These are phyloP conservation scores for Nebria salina DNA, from an alignment of 2,888 invertebrate genomes.

Conservation along the genomic window DNA sequence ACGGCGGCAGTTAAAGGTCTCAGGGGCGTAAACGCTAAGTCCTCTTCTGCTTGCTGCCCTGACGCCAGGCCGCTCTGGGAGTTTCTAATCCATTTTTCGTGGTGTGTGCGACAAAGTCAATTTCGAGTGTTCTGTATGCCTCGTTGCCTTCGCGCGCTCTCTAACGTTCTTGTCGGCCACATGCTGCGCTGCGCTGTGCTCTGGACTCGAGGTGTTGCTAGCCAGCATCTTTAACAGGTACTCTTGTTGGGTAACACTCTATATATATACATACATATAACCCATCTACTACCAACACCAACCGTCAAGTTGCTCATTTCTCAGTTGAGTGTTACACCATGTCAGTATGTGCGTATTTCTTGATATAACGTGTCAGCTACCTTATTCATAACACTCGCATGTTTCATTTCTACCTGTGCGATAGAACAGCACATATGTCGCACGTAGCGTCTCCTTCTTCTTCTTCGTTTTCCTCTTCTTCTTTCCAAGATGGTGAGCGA, in stretches of 20 bases:
- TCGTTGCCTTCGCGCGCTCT: constrained; percentile 33
- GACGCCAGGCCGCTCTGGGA: constrained; percentile 24
- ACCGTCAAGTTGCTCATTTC: neutral
- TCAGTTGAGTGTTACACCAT: neutral
- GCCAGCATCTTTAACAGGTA: too few relatives aligned
- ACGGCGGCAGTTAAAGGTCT: constrained; percentile 42
- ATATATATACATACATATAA: too few relatives aligned
- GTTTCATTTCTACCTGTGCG: neutral
- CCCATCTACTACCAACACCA: too few relatives aligned
- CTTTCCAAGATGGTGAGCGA: neutral
- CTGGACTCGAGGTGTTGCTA: neutral
- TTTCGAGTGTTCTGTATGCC: constrained; percentile 42
- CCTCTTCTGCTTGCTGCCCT: constrained; percentile 34
- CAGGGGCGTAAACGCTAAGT: constrained; percentile 43
- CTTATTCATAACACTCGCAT: neutral
- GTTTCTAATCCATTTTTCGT: constrained; percentile 43
- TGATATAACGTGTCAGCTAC: neutral
- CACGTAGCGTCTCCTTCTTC: neutral
- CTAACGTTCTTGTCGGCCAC: neutral
- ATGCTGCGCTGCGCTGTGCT: neutral
- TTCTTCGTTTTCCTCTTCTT: neutral
- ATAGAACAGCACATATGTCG: neutral
- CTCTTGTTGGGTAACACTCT: neutral
- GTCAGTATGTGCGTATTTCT: neutral
- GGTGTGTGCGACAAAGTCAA: constrained; percentile 45